Percentiles rank a stretch among this genome's conserved stretches.
Evolutionary conservation across 2,888 invertebrate species (phyloP).

Genomic region (Hydroisotoma schaefferi): DNA sequence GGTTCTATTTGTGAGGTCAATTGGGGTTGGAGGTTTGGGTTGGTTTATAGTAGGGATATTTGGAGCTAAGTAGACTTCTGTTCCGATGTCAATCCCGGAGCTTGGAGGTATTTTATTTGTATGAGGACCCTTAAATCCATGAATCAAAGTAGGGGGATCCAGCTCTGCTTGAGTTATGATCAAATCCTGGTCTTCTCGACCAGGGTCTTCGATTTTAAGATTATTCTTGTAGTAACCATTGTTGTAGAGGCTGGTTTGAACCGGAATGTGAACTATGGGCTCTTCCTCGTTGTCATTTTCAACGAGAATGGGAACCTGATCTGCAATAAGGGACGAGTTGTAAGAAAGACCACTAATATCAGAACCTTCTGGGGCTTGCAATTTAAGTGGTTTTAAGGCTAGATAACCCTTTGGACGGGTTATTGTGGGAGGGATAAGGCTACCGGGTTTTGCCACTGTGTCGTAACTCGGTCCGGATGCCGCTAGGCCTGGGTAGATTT

Average conservation of each 20-base stretch:
- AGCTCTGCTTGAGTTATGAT: conserved; percentile 23
- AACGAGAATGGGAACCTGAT: conserved; percentile 15
- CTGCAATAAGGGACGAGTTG: background rate
- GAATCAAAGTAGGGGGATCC: no score
- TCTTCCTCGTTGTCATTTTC: conserved; percentile 28
- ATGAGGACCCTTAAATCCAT: no score
- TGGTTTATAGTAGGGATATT: no score
- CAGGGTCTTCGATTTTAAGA: conserved; percentile 14
- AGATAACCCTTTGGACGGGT: conserved; percentile 9
- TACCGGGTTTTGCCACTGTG: conserved; percentile 20
- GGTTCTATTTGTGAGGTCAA: background rate
- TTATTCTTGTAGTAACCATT: conserved; percentile 43
- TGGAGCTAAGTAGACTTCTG: background rate
- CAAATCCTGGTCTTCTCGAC: conserved; percentile 16
- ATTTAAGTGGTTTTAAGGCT: conserved; percentile 16
- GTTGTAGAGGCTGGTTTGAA: conserved; percentile 43
- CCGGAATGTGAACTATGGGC: conserved; percentile 34
- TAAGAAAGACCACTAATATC: conserved; percentile 14
- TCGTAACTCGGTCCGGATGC: conserved; percentile 6
- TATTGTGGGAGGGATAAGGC: conserved; percentile 31
- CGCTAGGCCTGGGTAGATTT: background rate
- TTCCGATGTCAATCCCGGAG: no score
- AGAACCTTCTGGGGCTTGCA: conserved; percentile 15
- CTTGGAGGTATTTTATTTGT: no score
- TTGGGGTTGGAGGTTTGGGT: no score